Evolutionary conservation across 53 echinoderm and acorn worm genomes (phyloP), one percentile per base, ranked within the genome.

Genomic region (Henricia sp.): DNA sequence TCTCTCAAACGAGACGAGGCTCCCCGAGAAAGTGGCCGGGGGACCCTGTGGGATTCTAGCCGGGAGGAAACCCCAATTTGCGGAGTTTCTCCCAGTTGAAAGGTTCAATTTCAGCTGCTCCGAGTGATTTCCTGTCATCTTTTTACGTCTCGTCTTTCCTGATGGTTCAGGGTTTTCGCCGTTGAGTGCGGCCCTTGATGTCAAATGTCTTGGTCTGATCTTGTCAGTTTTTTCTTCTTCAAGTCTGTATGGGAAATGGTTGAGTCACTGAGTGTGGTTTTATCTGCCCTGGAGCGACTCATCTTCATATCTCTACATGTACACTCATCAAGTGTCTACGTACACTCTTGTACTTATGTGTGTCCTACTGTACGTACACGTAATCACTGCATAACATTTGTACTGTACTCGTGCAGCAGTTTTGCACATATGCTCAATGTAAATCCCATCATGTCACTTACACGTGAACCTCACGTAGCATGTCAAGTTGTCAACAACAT

Each of bases 71-170:
- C 80, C 63, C 80, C 65, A 80, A 80, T 80, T 80, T 80, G 80
- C 50, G 20, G 40, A 48, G 80, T 63, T 80, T 80, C 80, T 63
- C 63, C 80, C 48, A 37, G 80, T 80, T 80, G 80, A 80, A 80
- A 80, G 80, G 80, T 80, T 80, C 80, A 80, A 80, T 80, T 80
- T 80, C 80, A 80, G 80, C 80, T 80, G 80, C 80, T 80, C 48
- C 14, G 48, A 46, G 41, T 80, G 80, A 80, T 80, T 80, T 80
- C 80, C 80, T 80, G 80, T 80, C 80, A 80, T 80, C 62, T 36
- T 57, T 80, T 80, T 80, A 80, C 80, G 64, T 80, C 80, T 80
- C 64, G 80, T 80, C 80, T 80, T n/a, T 80, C 62, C 63, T 62
- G 24, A 32, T 25, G 64, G 44, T 32, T n/a, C n/a, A n/a, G n/a